These are phyloP conservation scores for Ahaetulla prasina DNA, from an alignment of 2,113 vertebrate genomes.

Conservation along the genomic window DNA sequence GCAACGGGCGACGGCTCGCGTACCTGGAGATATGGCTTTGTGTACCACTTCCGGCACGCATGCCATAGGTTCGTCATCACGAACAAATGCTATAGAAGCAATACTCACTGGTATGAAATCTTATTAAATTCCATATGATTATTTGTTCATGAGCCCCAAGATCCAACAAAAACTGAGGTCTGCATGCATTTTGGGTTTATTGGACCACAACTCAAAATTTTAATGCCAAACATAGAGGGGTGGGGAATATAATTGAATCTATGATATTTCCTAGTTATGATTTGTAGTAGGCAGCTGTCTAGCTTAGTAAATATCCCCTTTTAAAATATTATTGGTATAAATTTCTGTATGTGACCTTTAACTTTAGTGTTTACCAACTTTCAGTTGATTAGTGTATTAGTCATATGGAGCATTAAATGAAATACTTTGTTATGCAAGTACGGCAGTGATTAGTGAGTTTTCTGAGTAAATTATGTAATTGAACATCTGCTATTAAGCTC, in stretches of 20 bases:
- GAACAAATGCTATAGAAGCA: neutral
- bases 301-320: neutral
- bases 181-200: neutral
- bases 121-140: neutral
- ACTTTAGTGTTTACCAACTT: conserved; percentile 13
- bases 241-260: neutral
- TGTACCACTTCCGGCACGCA: too few relatives aligned
- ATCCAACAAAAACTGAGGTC: neutral
- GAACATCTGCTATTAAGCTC: conserved; percentile 51
- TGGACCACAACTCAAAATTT: neutral
- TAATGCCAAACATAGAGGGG: neutral
- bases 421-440: conserved; percentile 7
- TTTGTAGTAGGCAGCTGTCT: neutral
- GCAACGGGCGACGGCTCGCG: too few relatives aligned
- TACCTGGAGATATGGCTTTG: too few relatives aligned
- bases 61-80: too few relatives aligned
- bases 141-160: neutral
- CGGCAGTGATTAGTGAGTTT: conserved; percentile 39
- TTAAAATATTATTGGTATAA: conserved; percentile 19
- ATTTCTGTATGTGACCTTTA: conserved; percentile 32
- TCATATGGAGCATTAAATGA: conserved; percentile 20
- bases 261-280: neutral
- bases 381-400: neutral
- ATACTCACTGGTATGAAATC: neutral
- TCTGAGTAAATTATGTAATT: conserved; percentile 50